Evolutionary conservation across 2,888 invertebrate species (phyloP).

Genomic region (Crocallis elinguaria): DNA sequence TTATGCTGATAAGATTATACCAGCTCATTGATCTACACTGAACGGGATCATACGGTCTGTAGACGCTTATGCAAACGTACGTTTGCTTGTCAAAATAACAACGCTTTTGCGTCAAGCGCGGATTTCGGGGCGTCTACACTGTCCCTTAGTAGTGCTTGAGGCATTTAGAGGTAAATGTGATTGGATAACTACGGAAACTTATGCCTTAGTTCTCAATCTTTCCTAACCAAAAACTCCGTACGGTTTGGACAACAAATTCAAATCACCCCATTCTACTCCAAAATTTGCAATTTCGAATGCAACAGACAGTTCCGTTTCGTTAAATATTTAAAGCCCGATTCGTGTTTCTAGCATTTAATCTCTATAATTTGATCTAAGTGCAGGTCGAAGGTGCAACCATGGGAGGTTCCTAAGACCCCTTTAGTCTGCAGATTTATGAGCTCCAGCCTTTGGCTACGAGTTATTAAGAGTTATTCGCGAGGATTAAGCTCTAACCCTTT

Average conservation of each 20-base stretch:
- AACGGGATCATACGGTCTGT: no score
- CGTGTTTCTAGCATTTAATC: slow-evolving; percentile 16
- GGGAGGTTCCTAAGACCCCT: slow-evolving; percentile 43
- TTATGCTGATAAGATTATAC: no score
- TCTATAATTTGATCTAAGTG: slow-evolving; percentile 34
- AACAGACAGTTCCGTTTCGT: not conserved
- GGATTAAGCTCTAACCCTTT: slow-evolving; percentile 38
- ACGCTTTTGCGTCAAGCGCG: no score
- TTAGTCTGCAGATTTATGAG: slow-evolving; percentile 47
- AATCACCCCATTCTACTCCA: not conserved
- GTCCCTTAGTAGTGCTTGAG: no score
- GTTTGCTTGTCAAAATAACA: no score
- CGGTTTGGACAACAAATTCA: not conserved
- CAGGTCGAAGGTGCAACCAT: slow-evolving; percentile 42
- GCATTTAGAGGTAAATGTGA: no score
- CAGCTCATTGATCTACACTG: no score
- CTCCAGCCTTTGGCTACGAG: slow-evolving; percentile 38
- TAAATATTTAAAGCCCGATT: slow-evolving; percentile 6
- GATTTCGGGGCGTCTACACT: no score
- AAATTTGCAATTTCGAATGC: slow-evolving; percentile 6
- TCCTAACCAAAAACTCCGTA: no score
- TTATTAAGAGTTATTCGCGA: slow-evolving; percentile 38
- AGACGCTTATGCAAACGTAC: no score
- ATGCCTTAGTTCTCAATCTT: no score
- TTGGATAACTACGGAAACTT: no score